Evolutionary conservation across 1,140 invertebrate species (phyloP), one percentile per base, ranked within the genome.

Genomic region (Callitettix versicolor): DNA sequence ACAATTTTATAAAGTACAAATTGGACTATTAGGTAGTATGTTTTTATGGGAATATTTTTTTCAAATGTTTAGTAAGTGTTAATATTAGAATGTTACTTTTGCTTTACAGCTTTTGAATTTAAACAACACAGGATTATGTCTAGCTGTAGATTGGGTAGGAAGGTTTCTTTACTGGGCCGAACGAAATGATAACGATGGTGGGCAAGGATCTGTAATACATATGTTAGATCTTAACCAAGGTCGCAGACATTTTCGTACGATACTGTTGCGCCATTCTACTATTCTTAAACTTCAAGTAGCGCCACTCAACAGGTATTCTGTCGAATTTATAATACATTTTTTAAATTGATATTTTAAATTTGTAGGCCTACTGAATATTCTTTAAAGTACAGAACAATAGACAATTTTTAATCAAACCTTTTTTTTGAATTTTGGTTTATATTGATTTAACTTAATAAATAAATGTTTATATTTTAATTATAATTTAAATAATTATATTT

Each of bases 71-170:
- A n/a, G n/a, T n/a, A n/a, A n/a, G n/a, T n/a, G n/a, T n/a, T n/a
- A n/a, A n/a, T n/a, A n/a, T n/a, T n/a, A n/a, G 26, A 30, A 30
- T 30, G n/a, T 30, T 30, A 30, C 3, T 30, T 3, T 30, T 30
- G 26, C 3, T 51, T 57, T 64, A 54, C 53, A 78, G 74, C 72
- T 89, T 55, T 67, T 79, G 3, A 73, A 83, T 9, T 72, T 91
- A 18, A 79, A 83, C 49, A 78, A 79, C 15, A 79, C 78, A 24
- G 81, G 79, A 0, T 71, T 73, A 9, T 81, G 82, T 59, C 66
- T 95, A 6, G 80, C 83, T 6, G 73, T 90, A 0, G 91, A 95
- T 68, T 95, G 91, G 91, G 77, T 95, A 9, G 79, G 82, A 38
- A 75, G 87, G 44, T 80, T 81, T 42, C 68, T 95, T 1, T 95